Conservation (phyloP, 30 jellyfish, hydroid and myxozoan species). For the Aurelia aurita region DNA sequence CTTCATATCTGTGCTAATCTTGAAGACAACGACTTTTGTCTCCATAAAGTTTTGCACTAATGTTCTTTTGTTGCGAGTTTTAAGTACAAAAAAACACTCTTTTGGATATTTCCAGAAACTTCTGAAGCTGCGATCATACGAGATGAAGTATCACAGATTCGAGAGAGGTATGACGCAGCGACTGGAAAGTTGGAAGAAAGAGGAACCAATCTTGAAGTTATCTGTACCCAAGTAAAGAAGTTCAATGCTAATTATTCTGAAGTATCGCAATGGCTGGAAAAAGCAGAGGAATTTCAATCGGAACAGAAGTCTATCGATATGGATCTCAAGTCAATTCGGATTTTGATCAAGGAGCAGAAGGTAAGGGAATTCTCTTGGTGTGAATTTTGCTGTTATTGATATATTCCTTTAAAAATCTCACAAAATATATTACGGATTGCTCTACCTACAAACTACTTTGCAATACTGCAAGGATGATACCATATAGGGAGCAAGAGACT, state of each 20-base stretch:
- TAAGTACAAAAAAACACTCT: too few relatives aligned
- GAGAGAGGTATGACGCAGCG: slow-evolving; percentile 71
- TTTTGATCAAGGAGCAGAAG: slow-evolving; percentile 73
- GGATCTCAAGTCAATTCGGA: slow-evolving; percentile 47
- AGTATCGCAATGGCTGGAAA: slow-evolving; percentile 89
- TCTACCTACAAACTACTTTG: too few relatives aligned
- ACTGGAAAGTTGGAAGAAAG: slow-evolving; percentile 82
- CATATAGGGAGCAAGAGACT: too few relatives aligned
- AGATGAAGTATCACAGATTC: slow-evolving; percentile 68
- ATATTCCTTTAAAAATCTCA: too few relatives aligned
- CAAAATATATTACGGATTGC: too few relatives aligned
- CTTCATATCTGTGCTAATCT: too few relatives aligned
- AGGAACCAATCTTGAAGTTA: slow-evolving; percentile 80
- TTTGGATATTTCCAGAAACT: slow-evolving; percentile 1
- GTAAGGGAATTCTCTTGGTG: too few relatives aligned
- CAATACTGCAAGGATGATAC: too few relatives aligned
- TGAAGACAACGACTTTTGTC: too few relatives aligned
- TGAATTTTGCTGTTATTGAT: too few relatives aligned
- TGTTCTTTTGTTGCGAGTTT: too few relatives aligned
- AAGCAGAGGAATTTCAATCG: slow-evolving; percentile 78
- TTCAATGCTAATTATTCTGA: slow-evolving; percentile 79
- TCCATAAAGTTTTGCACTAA: too few relatives aligned
- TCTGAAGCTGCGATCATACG: slow-evolving; percentile 49
- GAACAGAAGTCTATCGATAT: slow-evolving; percentile 61
- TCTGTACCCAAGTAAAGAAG: slow-evolving; percentile 77